These are phyloP conservation scores for Cranoglanis bouderius DNA, from an alignment of 2,113 vertebrate genomes.

Conservation along the genomic window DNA sequence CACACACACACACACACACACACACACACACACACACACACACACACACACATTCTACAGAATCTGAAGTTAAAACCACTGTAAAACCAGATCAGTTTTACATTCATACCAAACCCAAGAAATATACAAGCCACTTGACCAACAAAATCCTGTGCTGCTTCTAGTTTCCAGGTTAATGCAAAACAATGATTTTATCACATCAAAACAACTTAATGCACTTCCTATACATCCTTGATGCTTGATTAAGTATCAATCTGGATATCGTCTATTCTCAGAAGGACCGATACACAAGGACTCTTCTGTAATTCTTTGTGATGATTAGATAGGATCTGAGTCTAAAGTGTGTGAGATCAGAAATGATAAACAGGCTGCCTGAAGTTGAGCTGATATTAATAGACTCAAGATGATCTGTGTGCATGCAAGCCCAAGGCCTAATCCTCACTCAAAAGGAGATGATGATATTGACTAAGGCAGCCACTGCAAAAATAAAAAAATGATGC, in stretches of 20 bases:
- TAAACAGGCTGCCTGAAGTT: not conserved
- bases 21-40: not conserved
- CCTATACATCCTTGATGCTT: not conserved
- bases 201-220: not conserved
- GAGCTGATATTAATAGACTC: constrained; percentile 34
- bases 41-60: not conserved
- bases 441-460: not conserved
- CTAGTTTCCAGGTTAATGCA: not conserved
- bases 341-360: constrained; percentile 28
- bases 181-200: not conserved
- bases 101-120: not conserved
- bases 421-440: constrained; percentile 9
- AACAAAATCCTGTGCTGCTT: not conserved
- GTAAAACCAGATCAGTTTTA: not conserved
- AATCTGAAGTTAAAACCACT: not conserved
- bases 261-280: not conserved
- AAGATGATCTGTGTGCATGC: constrained; percentile 32
- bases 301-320: not conserved
- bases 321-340: not conserved
- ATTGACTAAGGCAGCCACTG: not conserved
- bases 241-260: not conserved
- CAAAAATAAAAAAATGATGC: not conserved
- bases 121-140: not conserved
- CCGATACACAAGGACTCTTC: not conserved
- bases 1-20: not conserved